phyloP scores from a whole-genome alignment of 1,140 invertebrate genomes.

The Planococcus citri region DNA sequence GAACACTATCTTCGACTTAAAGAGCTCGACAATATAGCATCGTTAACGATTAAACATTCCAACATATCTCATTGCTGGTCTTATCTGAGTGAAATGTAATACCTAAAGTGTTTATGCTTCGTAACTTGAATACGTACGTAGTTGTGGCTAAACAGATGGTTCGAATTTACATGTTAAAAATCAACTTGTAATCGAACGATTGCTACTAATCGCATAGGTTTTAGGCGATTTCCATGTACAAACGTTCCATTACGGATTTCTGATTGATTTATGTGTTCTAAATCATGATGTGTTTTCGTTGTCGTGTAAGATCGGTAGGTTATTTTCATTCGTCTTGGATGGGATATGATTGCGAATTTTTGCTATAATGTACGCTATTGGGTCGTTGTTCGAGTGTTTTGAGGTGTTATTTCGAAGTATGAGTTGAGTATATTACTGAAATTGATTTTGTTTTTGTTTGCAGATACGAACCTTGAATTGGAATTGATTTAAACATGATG shows the following conservation, averaged over 20 bases:
- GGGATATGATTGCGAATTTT: neutral
- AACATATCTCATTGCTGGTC: neutral
- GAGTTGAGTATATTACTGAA: neutral
- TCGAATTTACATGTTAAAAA: neutral
- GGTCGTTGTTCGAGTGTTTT: neutral
- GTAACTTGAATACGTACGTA: neutral
- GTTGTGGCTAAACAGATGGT: slow-evolving; percentile 21
- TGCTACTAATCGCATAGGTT: too few relatives aligned
- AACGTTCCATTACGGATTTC: neutral
- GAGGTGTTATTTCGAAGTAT: neutral
- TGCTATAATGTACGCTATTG: neutral
- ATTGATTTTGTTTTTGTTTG: neutral
- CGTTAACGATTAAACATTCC: neutral
- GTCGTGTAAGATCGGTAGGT: too few relatives aligned
- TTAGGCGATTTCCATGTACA: neutral
- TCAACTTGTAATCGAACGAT: neutral
- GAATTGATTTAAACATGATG: slow-evolving; percentile 24
- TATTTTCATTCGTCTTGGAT: too few relatives aligned
- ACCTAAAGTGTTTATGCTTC: neutral
- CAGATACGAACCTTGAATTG: neutral
- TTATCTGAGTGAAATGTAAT: neutral
- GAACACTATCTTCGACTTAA: neutral
- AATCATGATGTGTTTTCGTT: too few relatives aligned
- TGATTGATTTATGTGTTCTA: too few relatives aligned
- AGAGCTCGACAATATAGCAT: neutral